Evolutionary conservation across 1,140 invertebrate species (phyloP).

Genomic region (Hyles vespertilio): DNA sequence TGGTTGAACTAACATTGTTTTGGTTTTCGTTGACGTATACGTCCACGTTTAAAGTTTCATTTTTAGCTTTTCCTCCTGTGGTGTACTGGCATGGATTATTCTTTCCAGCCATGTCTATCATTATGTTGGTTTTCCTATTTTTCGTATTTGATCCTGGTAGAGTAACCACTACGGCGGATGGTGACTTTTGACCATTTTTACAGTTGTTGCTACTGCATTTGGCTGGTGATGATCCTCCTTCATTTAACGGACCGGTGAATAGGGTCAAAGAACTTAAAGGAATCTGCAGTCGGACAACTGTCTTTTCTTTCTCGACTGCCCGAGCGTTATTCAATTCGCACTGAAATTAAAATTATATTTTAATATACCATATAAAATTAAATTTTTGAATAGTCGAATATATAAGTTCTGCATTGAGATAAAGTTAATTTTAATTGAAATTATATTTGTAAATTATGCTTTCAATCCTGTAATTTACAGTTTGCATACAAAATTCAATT

Average conservation of each 20-base stretch:
- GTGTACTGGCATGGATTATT: background rate
- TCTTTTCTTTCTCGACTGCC: background rate
- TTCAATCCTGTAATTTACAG: too few relatives aligned
- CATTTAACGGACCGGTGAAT: too few relatives aligned
- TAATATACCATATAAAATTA: background rate
- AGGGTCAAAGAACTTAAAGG: background rate
- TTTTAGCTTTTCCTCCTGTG: background rate
- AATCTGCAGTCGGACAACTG: background rate
- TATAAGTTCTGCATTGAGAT: too few relatives aligned
- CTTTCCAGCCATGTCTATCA: conserved; percentile 13
- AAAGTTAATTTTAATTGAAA: too few relatives aligned
- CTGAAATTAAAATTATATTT: conserved; percentile 1
- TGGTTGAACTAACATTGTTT: background rate
- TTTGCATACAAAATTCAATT: too few relatives aligned
- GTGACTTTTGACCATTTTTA: background rate
- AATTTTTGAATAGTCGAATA: too few relatives aligned
- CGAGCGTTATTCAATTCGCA: background rate
- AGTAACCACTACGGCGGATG: background rate
- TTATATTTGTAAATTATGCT: too few relatives aligned
- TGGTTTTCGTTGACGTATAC: background rate
- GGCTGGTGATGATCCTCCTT: too few relatives aligned
- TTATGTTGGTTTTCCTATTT: conserved; percentile 12
- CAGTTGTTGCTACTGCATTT: too few relatives aligned
- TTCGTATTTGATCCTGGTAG: background rate
- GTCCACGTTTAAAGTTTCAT: background rate